Evolutionary conservation across 2,113 vertebrate species (phyloP).

Genomic region (Scophthalmus maximus): DNA sequence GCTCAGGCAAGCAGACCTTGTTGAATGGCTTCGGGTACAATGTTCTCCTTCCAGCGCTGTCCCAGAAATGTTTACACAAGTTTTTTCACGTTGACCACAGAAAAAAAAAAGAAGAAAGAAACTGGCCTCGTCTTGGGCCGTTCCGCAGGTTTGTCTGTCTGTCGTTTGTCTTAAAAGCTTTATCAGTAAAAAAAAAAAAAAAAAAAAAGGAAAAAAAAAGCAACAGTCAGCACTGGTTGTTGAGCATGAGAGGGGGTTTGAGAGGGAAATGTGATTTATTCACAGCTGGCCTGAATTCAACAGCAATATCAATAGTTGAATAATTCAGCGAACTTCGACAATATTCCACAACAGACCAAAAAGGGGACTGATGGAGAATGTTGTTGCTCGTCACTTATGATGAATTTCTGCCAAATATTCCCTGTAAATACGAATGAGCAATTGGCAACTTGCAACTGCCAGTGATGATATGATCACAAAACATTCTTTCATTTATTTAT

Average conservation of each 20-base stretch:
- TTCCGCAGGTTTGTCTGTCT: slow-evolving; percentile 3
- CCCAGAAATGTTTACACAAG: slow-evolving; percentile 56
- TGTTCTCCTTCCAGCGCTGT: slow-evolving; percentile 34
- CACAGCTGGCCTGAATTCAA: neutral
- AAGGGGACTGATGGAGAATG: neutral
- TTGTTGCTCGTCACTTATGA: too few relatives aligned
- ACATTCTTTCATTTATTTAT: too few relatives aligned
- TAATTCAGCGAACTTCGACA: neutral
- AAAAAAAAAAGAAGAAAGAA: too few relatives aligned
- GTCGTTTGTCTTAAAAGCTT: slow-evolving; percentile 22
- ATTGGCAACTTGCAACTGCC: too few relatives aligned
- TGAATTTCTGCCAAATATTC: too few relatives aligned
- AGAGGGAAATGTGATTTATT: neutral
- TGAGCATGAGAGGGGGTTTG: neutral
- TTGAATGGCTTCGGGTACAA: slow-evolving; percentile 49
- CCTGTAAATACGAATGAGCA: too few relatives aligned
- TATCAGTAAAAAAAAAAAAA: too few relatives aligned
- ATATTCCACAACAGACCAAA: neutral
- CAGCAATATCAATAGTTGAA: slow-evolving; percentile 10
- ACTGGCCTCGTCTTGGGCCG: slow-evolving; percentile 4
- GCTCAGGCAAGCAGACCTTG: slow-evolving; percentile 59
- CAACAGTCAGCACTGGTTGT: neutral
- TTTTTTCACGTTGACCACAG: slow-evolving; percentile 60
- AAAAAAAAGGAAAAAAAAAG: too few relatives aligned
- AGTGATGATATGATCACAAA: too few relatives aligned